A percentile compares a stretch with the other conserved stretches of the same genome.
Conservation (phyloP, 37 sponge, comb jelly and placozoan species). For the Beroe ovata region DNA sequence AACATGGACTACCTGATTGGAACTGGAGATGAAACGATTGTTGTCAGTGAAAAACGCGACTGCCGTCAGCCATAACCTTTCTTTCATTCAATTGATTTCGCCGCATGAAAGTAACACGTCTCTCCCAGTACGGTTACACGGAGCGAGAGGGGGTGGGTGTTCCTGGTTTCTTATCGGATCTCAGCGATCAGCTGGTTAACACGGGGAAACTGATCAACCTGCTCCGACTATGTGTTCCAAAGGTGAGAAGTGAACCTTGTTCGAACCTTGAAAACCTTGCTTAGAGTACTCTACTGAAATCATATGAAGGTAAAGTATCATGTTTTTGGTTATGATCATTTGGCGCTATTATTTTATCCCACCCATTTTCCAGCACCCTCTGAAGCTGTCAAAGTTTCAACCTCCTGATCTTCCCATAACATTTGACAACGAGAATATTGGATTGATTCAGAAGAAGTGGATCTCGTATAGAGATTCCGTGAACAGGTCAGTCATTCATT, state of each 20-base stretch:
- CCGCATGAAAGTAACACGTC: no score
- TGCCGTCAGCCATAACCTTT: no score
- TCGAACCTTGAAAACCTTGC: not conserved
- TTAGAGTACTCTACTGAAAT: not conserved
- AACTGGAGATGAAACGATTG: no score
- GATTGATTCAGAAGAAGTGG: not conserved
- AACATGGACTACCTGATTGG: no score
- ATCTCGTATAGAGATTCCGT: not conserved
- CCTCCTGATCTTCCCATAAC: conserved; percentile 1
- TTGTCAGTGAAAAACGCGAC: no score
- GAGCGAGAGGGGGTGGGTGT: conserved; percentile 8
- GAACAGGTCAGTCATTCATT: no score
- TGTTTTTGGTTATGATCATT: no score
- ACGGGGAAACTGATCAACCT: conserved; percentile 67
- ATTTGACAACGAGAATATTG: not conserved
- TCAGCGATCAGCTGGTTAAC: conserved; percentile 45
- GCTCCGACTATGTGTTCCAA: conserved; percentile 24
- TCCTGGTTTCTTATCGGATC: not conserved
- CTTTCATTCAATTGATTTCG: no score
- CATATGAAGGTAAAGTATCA: no score
- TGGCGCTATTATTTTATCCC: no score
- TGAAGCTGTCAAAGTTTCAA: not conserved
- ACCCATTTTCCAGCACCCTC: not conserved
- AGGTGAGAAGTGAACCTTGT: not conserved
- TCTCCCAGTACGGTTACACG: conserved; percentile 46